Conservation (phyloP, 2,113 vertebrate genomes). For the Tamias sibiricus region DNA sequence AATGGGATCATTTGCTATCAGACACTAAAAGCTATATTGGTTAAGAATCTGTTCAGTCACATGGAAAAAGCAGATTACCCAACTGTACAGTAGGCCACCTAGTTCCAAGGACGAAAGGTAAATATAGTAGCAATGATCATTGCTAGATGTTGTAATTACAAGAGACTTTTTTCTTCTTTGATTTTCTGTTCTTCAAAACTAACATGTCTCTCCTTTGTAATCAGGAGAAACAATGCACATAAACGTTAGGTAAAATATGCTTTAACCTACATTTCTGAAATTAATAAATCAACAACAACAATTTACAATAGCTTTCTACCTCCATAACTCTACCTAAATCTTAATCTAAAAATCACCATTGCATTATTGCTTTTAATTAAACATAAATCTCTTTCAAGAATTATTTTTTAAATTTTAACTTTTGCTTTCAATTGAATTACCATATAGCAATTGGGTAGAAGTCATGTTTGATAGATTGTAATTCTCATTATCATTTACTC, state of each 20-base stretch:
- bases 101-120: background rate
- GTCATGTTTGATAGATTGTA: background rate
- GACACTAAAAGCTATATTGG: conserved; percentile 19
- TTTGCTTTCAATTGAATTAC: conserved; percentile 18
- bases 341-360: background rate
- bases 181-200: conserved; percentile 25
- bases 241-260: background rate
- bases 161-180: background rate
- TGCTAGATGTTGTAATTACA: background rate
- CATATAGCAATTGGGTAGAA: background rate
- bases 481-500: background rate
- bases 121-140: background rate
- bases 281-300: conserved; percentile 3
- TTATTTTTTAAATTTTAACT: background rate
- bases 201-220: background rate
- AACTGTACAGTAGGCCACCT: background rate
- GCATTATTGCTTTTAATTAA: background rate
- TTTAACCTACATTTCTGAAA: conserved; percentile 15
- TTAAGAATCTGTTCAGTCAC: conserved; percentile 2
- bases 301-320: background rate
- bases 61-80: background rate
- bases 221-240: background rate
- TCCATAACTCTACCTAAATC: background rate
- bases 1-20: background rate
- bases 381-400: background rate